Percentiles rank a stretch among this genome's conserved stretches.
phyloP scores from a whole-genome alignment of 2,113 vertebrate genomes.

The zebrafish (Danio rerio) region GRCz12tu NC_133182.1:49121501-49122000 shows the following conservation, averaged over 20 bases:
- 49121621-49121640: slow-evolving; percentile 66
- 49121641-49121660: slow-evolving; percentile 84
- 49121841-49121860: too few species aligned
- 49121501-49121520: slow-evolving; percentile 89
- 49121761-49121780: slow-evolving; percentile 85
- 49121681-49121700: slow-evolving; percentile 93
- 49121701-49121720: slow-evolving; percentile 96
- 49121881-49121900: too few species aligned
- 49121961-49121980: too few species aligned
- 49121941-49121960: too few species aligned
- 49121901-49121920: too few species aligned
- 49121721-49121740: slow-evolving; percentile 92
- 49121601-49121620: background rate
- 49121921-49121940: too few species aligned
- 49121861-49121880: too few species aligned
- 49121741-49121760: slow-evolving; percentile 83
- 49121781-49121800: too few species aligned
- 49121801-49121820: too few species aligned
- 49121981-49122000: too few species aligned
- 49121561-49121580: slow-evolving; percentile 78
- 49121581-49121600: background rate
- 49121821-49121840: too few species aligned
- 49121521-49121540: slow-evolving; percentile 86
- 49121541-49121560: slow-evolving; percentile 82
- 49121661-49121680: slow-evolving; percentile 84